Evolutionary conservation across 2,888 invertebrate species (phyloP).

Genomic region (Drosophila neotestacea): DNA sequence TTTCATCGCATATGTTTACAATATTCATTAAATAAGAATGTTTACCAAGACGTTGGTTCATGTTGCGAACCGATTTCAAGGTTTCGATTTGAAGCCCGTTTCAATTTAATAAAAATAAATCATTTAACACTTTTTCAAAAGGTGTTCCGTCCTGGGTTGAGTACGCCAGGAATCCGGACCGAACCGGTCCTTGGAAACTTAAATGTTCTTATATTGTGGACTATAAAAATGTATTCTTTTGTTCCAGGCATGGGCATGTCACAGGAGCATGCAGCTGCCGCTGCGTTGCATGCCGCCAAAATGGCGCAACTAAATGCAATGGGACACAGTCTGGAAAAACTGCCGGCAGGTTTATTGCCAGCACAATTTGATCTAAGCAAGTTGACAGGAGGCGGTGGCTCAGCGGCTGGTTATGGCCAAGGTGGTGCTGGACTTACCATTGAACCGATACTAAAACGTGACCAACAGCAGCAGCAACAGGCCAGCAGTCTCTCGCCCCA

Average conservation of each 20-base stretch:
- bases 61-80: no score
- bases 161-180: no score
- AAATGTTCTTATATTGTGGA: no score
- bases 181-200: no score
- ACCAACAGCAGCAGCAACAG: slow-evolving; percentile 71
- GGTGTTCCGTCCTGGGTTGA: no score
- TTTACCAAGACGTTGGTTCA: no score
- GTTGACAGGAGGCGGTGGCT: slow-evolving; percentile 67
- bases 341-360: slow-evolving; percentile 85
- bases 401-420: slow-evolving; percentile 49
- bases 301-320: slow-evolving; percentile 91
- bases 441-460: slow-evolving; percentile 83
- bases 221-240: not conserved
- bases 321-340: slow-evolving; percentile 87
- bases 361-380: slow-evolving; percentile 85
- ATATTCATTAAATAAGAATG: no score
- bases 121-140: no score
- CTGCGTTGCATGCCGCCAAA: slow-evolving; percentile 92
- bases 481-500: slow-evolving; percentile 61
- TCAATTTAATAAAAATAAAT: no score
- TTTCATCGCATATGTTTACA: no score
- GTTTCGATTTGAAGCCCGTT: no score
- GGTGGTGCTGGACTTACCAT: slow-evolving; percentile 79
- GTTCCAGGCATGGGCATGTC: slow-evolving; percentile 87
- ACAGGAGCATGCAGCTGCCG: slow-evolving; percentile 89